Evolutionary conservation across 2,797 vertebrate species (phyloP), one percentile per base, ranked within the genome.

Genomic region (Spinibarbus caldwelli): DNA sequence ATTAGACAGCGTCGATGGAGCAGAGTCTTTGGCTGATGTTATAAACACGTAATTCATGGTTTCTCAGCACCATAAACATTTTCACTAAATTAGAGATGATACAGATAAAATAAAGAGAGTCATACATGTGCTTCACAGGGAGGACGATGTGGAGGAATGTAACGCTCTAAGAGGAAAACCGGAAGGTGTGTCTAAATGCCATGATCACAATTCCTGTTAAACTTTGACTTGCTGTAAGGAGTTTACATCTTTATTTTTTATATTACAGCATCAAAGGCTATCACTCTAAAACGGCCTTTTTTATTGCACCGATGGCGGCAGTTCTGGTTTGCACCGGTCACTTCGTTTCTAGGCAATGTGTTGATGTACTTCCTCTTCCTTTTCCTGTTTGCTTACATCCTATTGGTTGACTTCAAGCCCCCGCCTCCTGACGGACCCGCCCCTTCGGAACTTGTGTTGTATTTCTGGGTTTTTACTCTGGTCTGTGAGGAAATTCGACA

Each of bases 361-460:
- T 88, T 97, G 87, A 97, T 96, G 94, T 97, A 97, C 92, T 96
- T 97, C 90, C 91, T 97, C 6, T 97, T 97, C 94, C 96, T 97
- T 26, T 90, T 95, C 89, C 94, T 97, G 36, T 97, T 97, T 54
- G 95, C 96, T 14, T 96, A 93, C 4, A 90, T 97, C 57, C 90
- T 97, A 49, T 89, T 97, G 81, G 80, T 96, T 41, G 96, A 97
- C 87, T 96, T 96, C 80, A 91, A 91, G 72, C 90, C 89, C 4
- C 90, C 85, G 0, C 91, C 72, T 88, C 95, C 49, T 0, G 23
- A 23, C 0, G 95, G 92, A 21, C 95, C 95, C 0, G 29, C 91
- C 5, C 17, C 41, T 10, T 8, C 84, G 3, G 97, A 97, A 86
- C 76, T 94, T 80, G 90, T 95, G 62, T 95, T 97, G 3, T 97